Conservation (phyloP, 2,888 invertebrate genomes). For the Noctua comes region DNA sequence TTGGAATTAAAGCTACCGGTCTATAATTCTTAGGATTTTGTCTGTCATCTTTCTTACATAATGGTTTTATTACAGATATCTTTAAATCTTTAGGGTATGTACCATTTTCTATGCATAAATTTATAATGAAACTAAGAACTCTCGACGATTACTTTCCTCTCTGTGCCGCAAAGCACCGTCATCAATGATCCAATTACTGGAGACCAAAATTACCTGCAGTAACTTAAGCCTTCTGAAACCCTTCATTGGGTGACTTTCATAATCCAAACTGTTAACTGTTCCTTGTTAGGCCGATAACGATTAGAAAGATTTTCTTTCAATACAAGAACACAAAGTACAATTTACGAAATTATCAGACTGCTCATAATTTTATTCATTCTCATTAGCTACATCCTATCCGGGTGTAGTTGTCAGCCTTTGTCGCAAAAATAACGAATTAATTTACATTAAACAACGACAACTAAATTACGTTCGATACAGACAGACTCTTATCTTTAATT, state of each 20-base stretch:
- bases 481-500: conserved; percentile 37
- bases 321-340: background rate
- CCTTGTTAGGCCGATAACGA: background rate
- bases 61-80: too few relatives aligned
- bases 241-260: background rate
- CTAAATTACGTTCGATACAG: conserved; percentile 21
- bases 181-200: background rate
- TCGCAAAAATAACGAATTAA: conserved; percentile 45
- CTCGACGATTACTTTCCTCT: too few relatives aligned
- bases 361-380: conserved; percentile 1
- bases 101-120: too few relatives aligned
- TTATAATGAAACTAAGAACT: too few relatives aligned
- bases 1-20: too few relatives aligned
- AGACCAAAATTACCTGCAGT: background rate
- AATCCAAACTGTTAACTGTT: background rate
- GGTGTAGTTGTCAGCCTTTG: background rate
- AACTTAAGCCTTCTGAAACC: background rate
- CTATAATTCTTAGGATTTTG: too few relatives aligned
- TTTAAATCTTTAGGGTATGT: too few relatives aligned
- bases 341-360: background rate
- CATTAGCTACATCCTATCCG: conserved; percentile 30
- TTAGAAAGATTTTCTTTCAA: background rate
- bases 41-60: too few relatives aligned
- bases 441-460: conserved; percentile 42
- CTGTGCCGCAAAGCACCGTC: background rate